Evolutionary conservation across 2,797 vertebrate species (phyloP).

Genomic region (Poliocrania exsul): DNA sequence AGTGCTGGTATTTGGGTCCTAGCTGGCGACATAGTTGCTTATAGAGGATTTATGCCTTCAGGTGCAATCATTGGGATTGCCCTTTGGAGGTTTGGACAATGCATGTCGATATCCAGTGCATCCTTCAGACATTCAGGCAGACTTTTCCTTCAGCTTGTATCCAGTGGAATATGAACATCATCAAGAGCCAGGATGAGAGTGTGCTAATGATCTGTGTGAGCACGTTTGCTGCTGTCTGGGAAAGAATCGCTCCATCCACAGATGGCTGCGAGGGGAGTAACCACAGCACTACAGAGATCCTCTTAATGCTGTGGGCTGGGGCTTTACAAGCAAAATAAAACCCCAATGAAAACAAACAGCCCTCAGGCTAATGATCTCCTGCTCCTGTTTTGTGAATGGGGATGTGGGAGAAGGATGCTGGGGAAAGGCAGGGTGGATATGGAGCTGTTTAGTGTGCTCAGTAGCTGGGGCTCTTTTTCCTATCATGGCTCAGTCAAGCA

Average conservation of each 20-base stretch:
- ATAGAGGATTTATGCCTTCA: neutral
- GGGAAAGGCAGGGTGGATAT: neutral
- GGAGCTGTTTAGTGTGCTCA: neutral
- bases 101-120: accelerated
- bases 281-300: constrained; percentile 5
- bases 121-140: neutral
- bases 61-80: neutral
- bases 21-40: neutral
- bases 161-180: neutral
- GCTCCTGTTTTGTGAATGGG: neutral
- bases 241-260: neutral
- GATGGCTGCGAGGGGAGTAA: neutral
- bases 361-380: neutral
- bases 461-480: constrained; percentile 34
- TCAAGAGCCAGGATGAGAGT: neutral
- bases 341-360: constrained; percentile 23
- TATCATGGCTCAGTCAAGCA: constrained; percentile 10
- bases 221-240: neutral
- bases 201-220: neutral
- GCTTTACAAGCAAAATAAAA: constrained; percentile 52
- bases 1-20: neutral
- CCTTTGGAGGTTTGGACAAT: neutral
- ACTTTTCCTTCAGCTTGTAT: neutral
- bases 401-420: neutral
- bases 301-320: neutral